These are phyloP conservation scores for Thalassarche chlororhynchos DNA, from an alignment of 2,113 vertebrate species.

Conservation along the genomic window DNA sequence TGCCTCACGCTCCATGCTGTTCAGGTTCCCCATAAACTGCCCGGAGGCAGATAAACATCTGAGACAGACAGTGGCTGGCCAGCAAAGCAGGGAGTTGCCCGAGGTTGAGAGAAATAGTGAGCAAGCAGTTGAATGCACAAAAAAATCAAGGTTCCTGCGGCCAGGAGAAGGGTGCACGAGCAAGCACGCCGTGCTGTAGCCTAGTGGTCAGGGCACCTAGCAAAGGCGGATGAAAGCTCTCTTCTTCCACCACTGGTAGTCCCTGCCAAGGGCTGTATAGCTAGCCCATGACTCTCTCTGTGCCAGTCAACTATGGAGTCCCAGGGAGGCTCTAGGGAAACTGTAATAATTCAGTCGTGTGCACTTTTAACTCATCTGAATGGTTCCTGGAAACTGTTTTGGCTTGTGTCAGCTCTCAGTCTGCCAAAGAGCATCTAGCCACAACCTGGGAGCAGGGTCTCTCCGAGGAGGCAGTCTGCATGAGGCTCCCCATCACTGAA, in stretches of 20 bases:
- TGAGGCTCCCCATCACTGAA: background rate
- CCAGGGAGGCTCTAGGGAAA: background rate
- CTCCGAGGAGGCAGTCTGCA: background rate
- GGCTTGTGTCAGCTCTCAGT: background rate
- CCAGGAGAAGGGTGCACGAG: background rate
- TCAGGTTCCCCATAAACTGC: background rate
- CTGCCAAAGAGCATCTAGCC: background rate
- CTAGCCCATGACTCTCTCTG: background rate
- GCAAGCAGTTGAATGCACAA: background rate
- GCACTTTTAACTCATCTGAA: background rate
- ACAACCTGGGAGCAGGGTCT: background rate
- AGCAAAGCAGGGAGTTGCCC: background rate
- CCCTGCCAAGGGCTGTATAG: background rate
- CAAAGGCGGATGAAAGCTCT: rapidly evolving
- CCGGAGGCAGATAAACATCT: background rate
- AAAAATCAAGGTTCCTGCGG: background rate
- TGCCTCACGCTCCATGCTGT: background rate
- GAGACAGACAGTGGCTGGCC: background rate
- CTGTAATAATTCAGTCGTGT: background rate
- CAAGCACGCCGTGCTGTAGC: rapidly evolving
- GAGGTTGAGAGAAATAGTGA: background rate
- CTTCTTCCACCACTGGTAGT: background rate
- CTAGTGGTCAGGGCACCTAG: background rate
- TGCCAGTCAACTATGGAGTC: background rate
- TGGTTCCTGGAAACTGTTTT: background rate